phyloP scores from a whole-genome alignment of 2,888 invertebrate genomes.

The Nephrotoma flavescens region DNA sequence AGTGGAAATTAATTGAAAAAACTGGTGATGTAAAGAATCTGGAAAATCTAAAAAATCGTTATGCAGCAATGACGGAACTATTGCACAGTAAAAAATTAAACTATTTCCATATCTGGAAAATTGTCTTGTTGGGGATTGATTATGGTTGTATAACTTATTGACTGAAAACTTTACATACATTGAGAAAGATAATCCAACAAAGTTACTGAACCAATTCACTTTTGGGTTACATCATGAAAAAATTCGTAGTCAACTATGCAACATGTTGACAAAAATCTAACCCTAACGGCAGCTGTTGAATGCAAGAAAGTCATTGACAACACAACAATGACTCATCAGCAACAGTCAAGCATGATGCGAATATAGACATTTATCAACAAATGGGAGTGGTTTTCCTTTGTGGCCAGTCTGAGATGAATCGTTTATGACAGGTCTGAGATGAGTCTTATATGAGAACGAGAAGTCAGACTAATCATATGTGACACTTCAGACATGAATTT shows the following conservation, averaged over 20 bases:
- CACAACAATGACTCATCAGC: too few species aligned
- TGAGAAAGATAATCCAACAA: neutral
- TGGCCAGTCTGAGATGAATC: too few species aligned
- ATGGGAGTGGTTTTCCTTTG: too few species aligned
- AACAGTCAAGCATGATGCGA: too few species aligned
- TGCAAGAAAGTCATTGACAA: too few species aligned
- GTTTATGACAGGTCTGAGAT: too few species aligned
- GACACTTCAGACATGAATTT: too few species aligned
- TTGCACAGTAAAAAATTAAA: conserved; percentile 19
- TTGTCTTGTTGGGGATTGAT: neutral
- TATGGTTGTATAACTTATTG: too few species aligned
- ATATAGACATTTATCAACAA: too few species aligned
- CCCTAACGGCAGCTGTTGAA: neutral
- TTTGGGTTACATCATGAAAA: neutral
- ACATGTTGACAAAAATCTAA: neutral
- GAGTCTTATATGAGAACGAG: too few species aligned
- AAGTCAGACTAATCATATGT: too few species aligned
- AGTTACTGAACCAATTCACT: neutral
- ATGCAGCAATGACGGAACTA: conserved; percentile 14
- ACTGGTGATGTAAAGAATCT: conserved; percentile 9
- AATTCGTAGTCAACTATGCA: neutral
- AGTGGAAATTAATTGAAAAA: neutral
- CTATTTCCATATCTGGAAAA: neutral
- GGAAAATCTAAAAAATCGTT: conserved; percentile 23
- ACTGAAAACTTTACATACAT: too few species aligned